Evolutionary conservation across 2,113 vertebrate genomes (phyloP).

Genomic region (Phodopus roborovskii): DNA sequence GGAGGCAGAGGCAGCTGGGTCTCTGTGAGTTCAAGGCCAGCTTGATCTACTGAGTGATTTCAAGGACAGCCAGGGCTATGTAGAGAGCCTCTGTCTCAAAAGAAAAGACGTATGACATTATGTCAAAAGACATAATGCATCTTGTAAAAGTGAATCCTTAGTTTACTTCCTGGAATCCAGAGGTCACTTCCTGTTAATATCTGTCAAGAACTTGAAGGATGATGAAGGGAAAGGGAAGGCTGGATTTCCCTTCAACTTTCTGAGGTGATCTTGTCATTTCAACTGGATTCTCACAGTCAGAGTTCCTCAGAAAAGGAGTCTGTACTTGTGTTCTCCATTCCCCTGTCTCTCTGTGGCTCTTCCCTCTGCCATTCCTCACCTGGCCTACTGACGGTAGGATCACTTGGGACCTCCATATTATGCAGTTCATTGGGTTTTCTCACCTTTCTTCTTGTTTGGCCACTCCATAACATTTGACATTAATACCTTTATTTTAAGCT

Average conservation of each 20-base stretch:
- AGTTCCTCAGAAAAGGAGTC: background rate
- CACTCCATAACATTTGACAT: background rate
- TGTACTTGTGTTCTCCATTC: background rate
- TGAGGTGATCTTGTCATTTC: conserved; percentile 15
- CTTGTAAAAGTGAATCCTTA: conserved; percentile 38
- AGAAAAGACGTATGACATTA: background rate
- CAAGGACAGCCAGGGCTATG: background rate
- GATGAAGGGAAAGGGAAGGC: conserved; percentile 28
- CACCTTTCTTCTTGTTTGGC: conserved; percentile 6
- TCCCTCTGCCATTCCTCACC: background rate
- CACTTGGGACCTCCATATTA: background rate
- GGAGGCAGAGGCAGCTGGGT: background rate
- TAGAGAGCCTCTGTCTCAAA: background rate
- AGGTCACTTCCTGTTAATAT: background rate
- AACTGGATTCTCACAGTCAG: background rate
- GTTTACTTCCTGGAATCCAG: background rate
- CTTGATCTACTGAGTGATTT: background rate
- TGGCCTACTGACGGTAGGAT: background rate
- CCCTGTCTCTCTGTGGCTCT: background rate
- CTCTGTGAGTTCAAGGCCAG: background rate
- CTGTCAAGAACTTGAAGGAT: background rate
- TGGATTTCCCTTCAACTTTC: conserved; percentile 10
- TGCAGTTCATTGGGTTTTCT: conserved; percentile 15
- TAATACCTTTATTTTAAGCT: conserved; percentile 35
- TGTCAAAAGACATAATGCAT: background rate